A percentile compares a stretch with the other conserved stretches of the same genome.
Conservation (phyloP, 2,888 invertebrate species). For the Elysia crispata region DNA sequence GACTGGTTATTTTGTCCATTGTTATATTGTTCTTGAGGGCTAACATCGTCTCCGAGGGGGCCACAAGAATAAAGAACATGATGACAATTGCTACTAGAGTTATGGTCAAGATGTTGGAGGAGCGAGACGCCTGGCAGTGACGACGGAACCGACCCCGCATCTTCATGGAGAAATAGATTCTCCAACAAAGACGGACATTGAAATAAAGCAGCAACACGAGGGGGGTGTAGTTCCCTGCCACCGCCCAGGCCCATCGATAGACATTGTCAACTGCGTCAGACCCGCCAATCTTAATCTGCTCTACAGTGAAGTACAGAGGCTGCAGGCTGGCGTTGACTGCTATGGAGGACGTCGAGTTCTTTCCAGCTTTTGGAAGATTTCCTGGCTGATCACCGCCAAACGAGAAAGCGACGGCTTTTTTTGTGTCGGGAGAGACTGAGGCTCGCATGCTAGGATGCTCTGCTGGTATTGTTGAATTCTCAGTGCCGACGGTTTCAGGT, state of each 20-base stretch:
- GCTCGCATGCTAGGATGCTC: neutral
- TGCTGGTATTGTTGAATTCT: neutral
- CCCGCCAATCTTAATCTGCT: slow-evolving; percentile 2
- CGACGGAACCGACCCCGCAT: slow-evolving; percentile 64
- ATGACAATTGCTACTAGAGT: slow-evolving; percentile 74
- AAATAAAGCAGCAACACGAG: slow-evolving; percentile 70
- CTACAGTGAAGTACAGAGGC: neutral
- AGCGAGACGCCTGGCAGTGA: slow-evolving; percentile 44
- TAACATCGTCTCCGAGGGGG: slow-evolving; percentile 72
- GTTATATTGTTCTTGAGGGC: slow-evolving; percentile 58
- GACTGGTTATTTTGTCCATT: slow-evolving; percentile 63
- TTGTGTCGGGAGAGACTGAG: neutral
- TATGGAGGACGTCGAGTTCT: neutral
- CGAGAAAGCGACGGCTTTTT: no score
- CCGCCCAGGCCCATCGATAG: slow-evolving; percentile 69
- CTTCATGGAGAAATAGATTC: slow-evolving; percentile 70
- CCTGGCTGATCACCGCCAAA: no score
- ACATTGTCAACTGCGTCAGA: slow-evolving; percentile 54
- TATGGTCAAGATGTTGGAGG: slow-evolving; percentile 70
- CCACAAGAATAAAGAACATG: slow-evolving; percentile 74
- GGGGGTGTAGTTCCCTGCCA: slow-evolving; percentile 70
- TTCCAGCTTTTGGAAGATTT: no score
- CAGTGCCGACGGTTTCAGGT: neutral
- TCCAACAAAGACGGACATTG: slow-evolving; percentile 70
- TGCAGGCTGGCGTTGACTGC: neutral